phyloP scores from a whole-genome alignment of 2,888 invertebrate genomes.

The Rotaria macrura region DNA sequence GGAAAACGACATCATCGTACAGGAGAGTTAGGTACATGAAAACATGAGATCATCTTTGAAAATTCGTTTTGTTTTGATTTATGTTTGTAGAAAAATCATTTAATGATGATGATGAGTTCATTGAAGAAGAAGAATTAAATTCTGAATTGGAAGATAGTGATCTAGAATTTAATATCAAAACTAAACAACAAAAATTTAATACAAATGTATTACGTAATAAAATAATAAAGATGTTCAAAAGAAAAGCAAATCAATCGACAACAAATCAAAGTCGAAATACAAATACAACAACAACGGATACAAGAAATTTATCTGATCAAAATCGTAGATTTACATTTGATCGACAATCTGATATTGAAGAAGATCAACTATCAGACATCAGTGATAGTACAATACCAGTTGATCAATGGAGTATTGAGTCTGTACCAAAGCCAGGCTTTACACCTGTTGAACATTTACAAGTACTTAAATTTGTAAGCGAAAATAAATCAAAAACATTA shows the following conservation, averaged over 20 bases:
- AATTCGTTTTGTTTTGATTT: neutral
- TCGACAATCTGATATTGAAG: constrained; percentile 3
- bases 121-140: neutral
- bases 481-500: neutral
- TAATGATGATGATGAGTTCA: constrained; percentile 13
- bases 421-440: neutral
- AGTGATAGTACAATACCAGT: constrained; percentile 3
- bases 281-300: neutral
- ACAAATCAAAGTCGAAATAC: neutral
- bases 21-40: neutral
- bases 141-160: constrained; percentile 19
- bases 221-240: constrained; percentile 9
- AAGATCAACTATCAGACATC: neutral
- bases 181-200: constrained; percentile 11
- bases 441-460: constrained; percentile 18
- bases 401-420: constrained; percentile 22
- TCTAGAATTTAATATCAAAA: neutral
- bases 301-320: neutral
- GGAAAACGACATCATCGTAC: neutral
- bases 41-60: no score
- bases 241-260: neutral
- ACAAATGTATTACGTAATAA: neutral
- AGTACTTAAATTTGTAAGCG: constrained; percentile 7
- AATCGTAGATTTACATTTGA: neutral
- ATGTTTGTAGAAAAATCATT: neutral